Evolutionary conservation across 2,797 vertebrate species (phyloP).

Genomic region (Fistularia tabacaria): DNA sequence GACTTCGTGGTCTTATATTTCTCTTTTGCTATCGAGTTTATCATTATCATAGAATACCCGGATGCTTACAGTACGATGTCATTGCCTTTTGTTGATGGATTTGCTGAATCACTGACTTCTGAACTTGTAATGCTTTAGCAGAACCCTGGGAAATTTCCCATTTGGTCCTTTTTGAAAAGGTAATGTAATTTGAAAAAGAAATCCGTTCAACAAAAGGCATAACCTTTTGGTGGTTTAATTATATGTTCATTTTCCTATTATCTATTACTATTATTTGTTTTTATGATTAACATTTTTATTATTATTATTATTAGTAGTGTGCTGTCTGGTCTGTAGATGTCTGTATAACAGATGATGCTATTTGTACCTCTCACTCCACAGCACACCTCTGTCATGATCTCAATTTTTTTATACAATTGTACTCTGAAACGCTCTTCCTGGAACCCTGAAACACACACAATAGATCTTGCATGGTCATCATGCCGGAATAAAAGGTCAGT

Average conservation of each 20-base stretch:
- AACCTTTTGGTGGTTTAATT: too few species aligned
- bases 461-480: background rate
- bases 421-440: constrained; percentile 7
- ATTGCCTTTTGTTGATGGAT: constrained; percentile 44
- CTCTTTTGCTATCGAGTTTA: background rate
- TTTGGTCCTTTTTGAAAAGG: background rate
- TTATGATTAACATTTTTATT: background rate
- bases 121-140: constrained; percentile 5
- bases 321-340: background rate
- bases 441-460: background rate
- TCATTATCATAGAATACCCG: constrained; percentile 54
- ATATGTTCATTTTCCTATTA: too few species aligned
- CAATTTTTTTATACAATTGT: constrained; percentile 8
- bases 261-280: background rate
- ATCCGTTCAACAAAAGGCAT: too few species aligned
- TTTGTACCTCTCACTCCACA: constrained; percentile 11
- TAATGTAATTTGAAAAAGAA: background rate
- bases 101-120: background rate
- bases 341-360: constrained; percentile 7
- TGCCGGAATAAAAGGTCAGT: background rate
- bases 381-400: constrained; percentile 2
- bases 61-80: constrained; percentile 46
- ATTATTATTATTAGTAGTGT: too few species aligned
- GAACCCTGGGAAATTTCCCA: background rate
- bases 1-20: constrained; percentile 54